phyloP scores from a whole-genome alignment of 2,888 invertebrate genomes.

The Neoascia interrupta region DNA sequence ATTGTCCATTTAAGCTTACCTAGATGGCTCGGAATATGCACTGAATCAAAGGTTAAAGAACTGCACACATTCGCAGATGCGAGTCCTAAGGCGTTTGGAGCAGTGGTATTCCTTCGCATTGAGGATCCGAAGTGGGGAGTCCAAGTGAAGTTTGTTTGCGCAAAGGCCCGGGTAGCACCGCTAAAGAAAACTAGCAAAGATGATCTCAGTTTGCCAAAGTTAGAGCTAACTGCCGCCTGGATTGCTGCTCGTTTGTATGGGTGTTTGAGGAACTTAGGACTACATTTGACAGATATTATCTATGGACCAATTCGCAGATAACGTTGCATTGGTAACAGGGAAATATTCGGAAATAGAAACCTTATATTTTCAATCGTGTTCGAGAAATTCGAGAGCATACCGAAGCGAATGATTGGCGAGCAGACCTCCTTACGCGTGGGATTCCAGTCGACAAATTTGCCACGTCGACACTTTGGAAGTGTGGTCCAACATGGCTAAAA shows the following conservation, averaged over 20 bases:
- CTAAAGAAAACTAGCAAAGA: not conserved
- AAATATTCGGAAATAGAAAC: slow-evolving; percentile 20
- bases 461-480: not conserved
- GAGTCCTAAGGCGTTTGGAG: not conserved
- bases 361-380: slow-evolving; percentile 25
- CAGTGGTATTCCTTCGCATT: slow-evolving; percentile 1
- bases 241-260: slow-evolving; percentile 4
- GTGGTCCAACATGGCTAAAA: slow-evolving; percentile 6
- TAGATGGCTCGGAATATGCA: not conserved
- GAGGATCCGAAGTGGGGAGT: not conserved
- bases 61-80: slow-evolving; percentile 12
- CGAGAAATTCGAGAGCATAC: slow-evolving; percentile 16
- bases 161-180: slow-evolving; percentile 5
- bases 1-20: not conserved
- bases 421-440: slow-evolving; percentile 3
- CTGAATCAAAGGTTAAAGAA: not conserved
- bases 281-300: slow-evolving; percentile 3
- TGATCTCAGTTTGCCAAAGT: not conserved
- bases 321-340: slow-evolving; percentile 25
- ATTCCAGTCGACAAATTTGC: not conserved
- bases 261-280: not conserved
- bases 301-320: slow-evolving; percentile 26
- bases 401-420: not conserved
- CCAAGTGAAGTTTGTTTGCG: not conserved
- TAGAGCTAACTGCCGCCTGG: slow-evolving; percentile 4